phyloP scores from a whole-genome alignment of 2,113 vertebrate genomes.

The Cheilinus undulatus region DNA sequence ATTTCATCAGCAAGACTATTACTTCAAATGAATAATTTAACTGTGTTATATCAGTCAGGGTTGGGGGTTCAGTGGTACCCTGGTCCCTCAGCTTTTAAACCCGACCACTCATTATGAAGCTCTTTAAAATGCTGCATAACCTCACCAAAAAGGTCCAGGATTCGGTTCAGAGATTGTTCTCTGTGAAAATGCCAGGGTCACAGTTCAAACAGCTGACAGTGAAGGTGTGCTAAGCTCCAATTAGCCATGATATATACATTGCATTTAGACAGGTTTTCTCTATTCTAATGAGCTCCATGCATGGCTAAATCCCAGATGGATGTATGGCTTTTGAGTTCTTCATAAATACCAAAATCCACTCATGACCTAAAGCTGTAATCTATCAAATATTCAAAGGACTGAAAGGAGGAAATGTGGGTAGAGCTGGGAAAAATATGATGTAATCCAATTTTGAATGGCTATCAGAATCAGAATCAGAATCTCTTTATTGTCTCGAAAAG shows the following conservation, averaged over 20 bases:
- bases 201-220: conserved; percentile 63
- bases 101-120: conserved; percentile 69
- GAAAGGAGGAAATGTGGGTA: neutral
- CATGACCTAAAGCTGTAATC: conserved; percentile 31
- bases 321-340: conserved; percentile 58
- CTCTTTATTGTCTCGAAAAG: no score
- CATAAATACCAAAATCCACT: conserved; percentile 48
- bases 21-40: conserved; percentile 84
- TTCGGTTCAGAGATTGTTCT: conserved; percentile 61
- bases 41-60: conserved; percentile 78
- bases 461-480: no score
- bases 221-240: conserved; percentile 66
- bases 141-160: conserved; percentile 62
- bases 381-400: conserved; percentile 50
- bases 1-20: conserved; percentile 81
- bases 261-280: conserved; percentile 38
- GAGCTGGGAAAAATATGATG: neutral
- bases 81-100: conserved; percentile 75
- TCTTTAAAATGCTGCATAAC: conserved; percentile 60
- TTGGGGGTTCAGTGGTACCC: conserved; percentile 68
- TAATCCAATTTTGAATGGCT: neutral
- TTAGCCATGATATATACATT: conserved; percentile 62
- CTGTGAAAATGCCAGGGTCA: conserved; percentile 68
- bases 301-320: conserved; percentile 33
- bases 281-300: conserved; percentile 58